Conservation (phyloP, 1,140 invertebrate species). For the Asbolus verrucosus region DNA sequence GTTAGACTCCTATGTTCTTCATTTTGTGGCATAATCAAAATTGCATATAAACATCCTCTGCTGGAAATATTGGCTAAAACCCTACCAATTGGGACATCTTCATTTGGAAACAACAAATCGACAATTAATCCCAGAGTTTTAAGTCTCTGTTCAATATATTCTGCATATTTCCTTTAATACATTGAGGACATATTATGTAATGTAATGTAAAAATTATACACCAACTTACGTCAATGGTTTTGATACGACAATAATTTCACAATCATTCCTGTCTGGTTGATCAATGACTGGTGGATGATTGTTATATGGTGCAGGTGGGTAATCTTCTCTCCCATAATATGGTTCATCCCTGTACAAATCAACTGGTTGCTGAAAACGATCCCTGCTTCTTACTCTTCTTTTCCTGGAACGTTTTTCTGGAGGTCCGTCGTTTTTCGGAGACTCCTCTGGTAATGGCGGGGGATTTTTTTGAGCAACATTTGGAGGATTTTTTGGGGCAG, state of each 20-base stretch:
- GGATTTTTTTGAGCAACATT: neutral
- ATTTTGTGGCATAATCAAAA: constrained; percentile 87
- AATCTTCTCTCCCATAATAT: constrained; percentile 47
- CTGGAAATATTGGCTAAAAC: constrained; percentile 90
- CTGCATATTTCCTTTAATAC: constrained; percentile 88
- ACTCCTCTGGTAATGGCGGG: neutral
- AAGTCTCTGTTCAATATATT: constrained; percentile 86
- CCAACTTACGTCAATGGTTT: constrained; percentile 81
- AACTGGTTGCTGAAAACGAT: constrained; percentile 11
- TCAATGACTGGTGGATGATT: constrained; percentile 63
- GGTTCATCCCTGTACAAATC: constrained; percentile 33
- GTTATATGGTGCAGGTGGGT: constrained; percentile 55
- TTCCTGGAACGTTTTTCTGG: constrained; percentile 17
- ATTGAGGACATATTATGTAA: constrained; percentile 54
- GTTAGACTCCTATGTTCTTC: constrained; percentile 88
- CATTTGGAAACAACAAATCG: constrained; percentile 90
- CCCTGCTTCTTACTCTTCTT: constrained; percentile 13
- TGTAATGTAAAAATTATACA: neutral
- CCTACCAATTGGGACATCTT: constrained; percentile 84
- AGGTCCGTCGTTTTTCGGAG: constrained; percentile 11
- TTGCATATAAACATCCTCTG: constrained; percentile 88
- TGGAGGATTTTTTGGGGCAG: neutral
- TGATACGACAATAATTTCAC: constrained; percentile 88
- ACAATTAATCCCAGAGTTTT: constrained; percentile 84
- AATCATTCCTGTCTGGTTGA: constrained; percentile 79